Conservation (phyloP, 2,797 vertebrate species). For the Rhynchotus rufescens region DNA sequence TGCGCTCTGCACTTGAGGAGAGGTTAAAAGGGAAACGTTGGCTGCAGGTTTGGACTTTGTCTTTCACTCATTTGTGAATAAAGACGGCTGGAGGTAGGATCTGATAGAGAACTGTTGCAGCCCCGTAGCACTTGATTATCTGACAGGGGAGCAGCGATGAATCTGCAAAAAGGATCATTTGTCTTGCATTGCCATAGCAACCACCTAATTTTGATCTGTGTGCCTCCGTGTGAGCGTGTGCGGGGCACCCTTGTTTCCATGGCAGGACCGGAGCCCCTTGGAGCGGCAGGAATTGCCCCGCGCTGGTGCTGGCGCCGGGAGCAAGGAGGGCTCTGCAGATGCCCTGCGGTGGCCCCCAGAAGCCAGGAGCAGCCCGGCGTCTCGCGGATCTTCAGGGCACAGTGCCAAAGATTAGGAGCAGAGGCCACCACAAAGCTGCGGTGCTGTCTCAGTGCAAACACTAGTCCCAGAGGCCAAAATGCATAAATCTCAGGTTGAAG, state of each 20-base stretch:
- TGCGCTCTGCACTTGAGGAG: fast-evolving
- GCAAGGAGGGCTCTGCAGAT: not conserved
- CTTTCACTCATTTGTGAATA: not conserved
- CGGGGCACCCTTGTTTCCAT: conserved; percentile 25
- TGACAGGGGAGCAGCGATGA: not conserved
- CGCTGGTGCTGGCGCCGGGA: not conserved
- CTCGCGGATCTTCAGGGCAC: not conserved
- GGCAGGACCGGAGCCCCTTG: not conserved
- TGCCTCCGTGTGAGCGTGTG: not conserved
- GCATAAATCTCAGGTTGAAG: not conserved
- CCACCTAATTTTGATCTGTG: not conserved
- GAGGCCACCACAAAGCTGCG: not conserved
- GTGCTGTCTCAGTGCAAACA: not conserved
- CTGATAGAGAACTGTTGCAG: not conserved
- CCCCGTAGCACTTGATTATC: not conserved
- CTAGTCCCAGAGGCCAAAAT: not conserved
- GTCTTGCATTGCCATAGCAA: conserved; percentile 59
- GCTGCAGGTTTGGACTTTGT: not conserved
- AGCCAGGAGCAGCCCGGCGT: not conserved
- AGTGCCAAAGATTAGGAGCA: not conserved
- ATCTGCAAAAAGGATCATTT: conserved; percentile 33
- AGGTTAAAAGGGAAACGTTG: not conserved
- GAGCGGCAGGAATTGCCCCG: not conserved
- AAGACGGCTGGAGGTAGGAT: not conserved
- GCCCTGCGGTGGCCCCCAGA: not conserved